phyloP scores from a whole-genome alignment of 37 sponge, comb jelly and placozoan genomes.

The Cliona cf. orientalis region DNA sequence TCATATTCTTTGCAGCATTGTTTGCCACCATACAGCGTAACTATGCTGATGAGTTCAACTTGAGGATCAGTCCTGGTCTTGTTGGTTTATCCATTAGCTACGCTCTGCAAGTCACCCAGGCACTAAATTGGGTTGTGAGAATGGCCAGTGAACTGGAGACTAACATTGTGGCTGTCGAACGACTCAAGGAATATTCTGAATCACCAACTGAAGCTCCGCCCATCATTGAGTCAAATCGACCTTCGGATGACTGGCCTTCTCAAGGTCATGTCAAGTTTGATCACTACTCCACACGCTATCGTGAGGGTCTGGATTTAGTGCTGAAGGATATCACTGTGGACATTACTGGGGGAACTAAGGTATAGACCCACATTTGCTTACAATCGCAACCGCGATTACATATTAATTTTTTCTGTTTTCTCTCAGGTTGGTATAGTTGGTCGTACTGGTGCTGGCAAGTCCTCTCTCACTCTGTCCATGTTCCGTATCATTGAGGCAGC shows the following conservation, averaged over 20 bases:
- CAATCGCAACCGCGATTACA: background rate
- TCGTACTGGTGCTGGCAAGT: conserved; percentile 94
- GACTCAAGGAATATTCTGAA: conserved; percentile 90
- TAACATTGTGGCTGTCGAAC: conserved; percentile 95
- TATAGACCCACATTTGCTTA: background rate
- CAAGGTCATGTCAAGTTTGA: conserved; percentile 80
- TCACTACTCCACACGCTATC: conserved; percentile 79
- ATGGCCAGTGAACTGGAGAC: conserved; percentile 96
- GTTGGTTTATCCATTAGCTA: conserved; percentile 91
- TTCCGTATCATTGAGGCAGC: conserved; percentile 93
- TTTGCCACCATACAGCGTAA: conserved; percentile 84
- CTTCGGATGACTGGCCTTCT: conserved; percentile 81
- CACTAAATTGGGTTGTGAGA: conserved; percentile 90
- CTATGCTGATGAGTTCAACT: conserved; percentile 8
- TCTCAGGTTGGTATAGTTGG: conserved; percentile 90
- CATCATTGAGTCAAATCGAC: conserved; percentile 50
- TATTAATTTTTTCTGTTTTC: background rate
- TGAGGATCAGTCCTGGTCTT: conserved; percentile 63
- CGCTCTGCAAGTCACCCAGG: conserved; percentile 84
- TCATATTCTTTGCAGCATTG: conserved; percentile 91
- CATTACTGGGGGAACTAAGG: conserved; percentile 86
- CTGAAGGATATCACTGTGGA: conserved; percentile 69
- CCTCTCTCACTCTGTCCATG: conserved; percentile 88
- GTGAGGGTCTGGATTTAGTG: conserved; percentile 88
- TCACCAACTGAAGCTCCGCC: conserved; percentile 79